Conservation (phyloP, 2,888 invertebrate genomes). For the Agonopterix alstromeriana region DNA sequence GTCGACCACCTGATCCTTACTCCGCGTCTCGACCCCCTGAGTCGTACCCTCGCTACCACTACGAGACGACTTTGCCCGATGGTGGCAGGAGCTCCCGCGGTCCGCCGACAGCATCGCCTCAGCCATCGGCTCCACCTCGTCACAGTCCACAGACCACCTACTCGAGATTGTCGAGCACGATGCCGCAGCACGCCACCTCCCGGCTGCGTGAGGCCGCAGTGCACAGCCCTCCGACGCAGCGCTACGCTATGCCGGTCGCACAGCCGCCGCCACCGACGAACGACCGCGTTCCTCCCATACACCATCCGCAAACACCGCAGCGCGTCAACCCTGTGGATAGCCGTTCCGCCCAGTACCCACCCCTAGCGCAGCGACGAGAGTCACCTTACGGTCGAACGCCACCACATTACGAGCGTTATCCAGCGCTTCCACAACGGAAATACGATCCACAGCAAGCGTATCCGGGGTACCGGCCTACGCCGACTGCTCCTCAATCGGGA, state of each 20-base stretch:
- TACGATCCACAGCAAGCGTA: slow-evolving; percentile 66
- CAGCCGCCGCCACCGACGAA: slow-evolving; percentile 63
- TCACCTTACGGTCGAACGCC: slow-evolving; percentile 44
- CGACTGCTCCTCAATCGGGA: slow-evolving; percentile 38
- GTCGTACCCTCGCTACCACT: slow-evolving; percentile 50
- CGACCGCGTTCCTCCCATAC: slow-evolving; percentile 68
- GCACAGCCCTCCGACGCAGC: slow-evolving; percentile 50
- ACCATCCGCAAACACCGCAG: slow-evolving; percentile 53
- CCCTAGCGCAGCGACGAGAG: slow-evolving; percentile 49
- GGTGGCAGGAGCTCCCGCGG: slow-evolving; percentile 44
- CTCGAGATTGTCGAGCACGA: slow-evolving; percentile 49
- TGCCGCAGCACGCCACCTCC: slow-evolving; percentile 52
- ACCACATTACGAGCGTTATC: slow-evolving; percentile 57
- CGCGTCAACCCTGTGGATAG: slow-evolving; percentile 38
- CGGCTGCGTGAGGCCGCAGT: slow-evolving; percentile 49
- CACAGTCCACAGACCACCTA: slow-evolving; percentile 63
- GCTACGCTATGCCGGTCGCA: slow-evolving; percentile 41
- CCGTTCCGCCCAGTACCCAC: slow-evolving; percentile 45
- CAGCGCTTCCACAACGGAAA: slow-evolving; percentile 49
- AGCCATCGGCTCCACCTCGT: slow-evolving; percentile 48
- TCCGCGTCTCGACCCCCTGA: slow-evolving; percentile 57
- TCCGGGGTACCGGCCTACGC: slow-evolving; percentile 56
- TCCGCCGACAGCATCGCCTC: slow-evolving; percentile 45
- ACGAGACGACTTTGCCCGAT: slow-evolving; percentile 46
- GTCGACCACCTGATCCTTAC: slow-evolving; percentile 60